Evolutionary conservation across 1,140 invertebrate genomes (phyloP).

Genomic region (Lithobius niger): DNA sequence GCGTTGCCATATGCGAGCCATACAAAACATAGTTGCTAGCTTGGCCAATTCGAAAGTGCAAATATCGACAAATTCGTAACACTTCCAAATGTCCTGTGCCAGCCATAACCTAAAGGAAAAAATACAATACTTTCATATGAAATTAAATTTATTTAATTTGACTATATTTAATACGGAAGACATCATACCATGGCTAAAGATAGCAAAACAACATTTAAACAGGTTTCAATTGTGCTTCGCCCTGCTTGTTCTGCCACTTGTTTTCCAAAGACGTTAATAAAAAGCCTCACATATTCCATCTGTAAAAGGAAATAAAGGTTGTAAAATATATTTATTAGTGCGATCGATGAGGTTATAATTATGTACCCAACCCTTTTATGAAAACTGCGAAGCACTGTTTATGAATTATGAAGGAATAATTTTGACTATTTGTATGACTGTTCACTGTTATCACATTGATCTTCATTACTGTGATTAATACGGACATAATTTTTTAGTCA

Average conservation of each 20-base stretch:
- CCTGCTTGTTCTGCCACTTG: slow-evolving; percentile 74
- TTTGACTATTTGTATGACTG: too few relatives aligned
- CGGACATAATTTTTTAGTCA: too few relatives aligned
- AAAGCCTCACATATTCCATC: slow-evolving; percentile 35
- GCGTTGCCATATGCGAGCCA: slow-evolving; percentile 84
- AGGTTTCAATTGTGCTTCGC: slow-evolving; percentile 76
- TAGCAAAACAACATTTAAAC: slow-evolving; percentile 66
- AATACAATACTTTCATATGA: background rate
- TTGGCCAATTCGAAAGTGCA: slow-evolving; percentile 48
- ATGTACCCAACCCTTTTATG: too few relatives aligned
- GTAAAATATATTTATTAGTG: too few relatives aligned
- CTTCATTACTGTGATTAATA: too few relatives aligned
- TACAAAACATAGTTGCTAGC: slow-evolving; percentile 51
- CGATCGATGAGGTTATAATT: too few relatives aligned
- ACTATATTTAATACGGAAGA: background rate
- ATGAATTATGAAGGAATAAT: too few relatives aligned
- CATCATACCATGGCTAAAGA: slow-evolving; percentile 54
- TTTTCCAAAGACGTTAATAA: slow-evolving; percentile 47
- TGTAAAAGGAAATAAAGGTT: slow-evolving; percentile 16
- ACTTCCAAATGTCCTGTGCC: slow-evolving; percentile 83
- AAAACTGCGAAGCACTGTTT: too few relatives aligned
- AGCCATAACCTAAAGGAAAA: slow-evolving; percentile 56
- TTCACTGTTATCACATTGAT: too few relatives aligned
- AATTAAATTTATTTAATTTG: background rate
- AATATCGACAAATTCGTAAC: slow-evolving; percentile 65